Percentiles rank a stretch among this genome's conserved stretches.
Evolutionary conservation across 2,113 vertebrate genomes (phyloP).

Genomic region (Malaclemys terrapin): DNA sequence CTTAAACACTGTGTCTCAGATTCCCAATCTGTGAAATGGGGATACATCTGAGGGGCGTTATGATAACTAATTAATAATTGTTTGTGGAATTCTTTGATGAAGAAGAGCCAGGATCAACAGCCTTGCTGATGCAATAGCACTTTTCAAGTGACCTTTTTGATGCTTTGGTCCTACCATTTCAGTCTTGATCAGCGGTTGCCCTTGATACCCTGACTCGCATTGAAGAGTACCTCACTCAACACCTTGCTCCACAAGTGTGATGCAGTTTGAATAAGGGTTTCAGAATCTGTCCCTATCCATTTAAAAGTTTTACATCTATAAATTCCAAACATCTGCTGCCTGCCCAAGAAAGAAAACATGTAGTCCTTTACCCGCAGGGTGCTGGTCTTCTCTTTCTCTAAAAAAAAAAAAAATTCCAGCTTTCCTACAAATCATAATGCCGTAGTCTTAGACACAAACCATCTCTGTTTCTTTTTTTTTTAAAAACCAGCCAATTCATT

Average conservation of each 20-base stretch:
- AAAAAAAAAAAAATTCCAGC: not conserved
- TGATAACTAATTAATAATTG: no score
- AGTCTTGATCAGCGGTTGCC: not conserved
- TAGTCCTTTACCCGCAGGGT: not conserved
- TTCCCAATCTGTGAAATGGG: not conserved
- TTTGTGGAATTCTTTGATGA: not conserved
- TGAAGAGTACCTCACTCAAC: not conserved
- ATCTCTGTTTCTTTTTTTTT: not conserved
- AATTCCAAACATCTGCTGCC: not conserved
- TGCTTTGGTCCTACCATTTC: not conserved
- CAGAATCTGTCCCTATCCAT: not conserved
- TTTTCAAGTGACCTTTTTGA: not conserved
- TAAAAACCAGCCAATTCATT: conserved; percentile 61
- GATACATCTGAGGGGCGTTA: not conserved
- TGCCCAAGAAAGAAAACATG: not conserved
- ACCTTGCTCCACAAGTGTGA: not conserved
- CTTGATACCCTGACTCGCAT: not conserved
- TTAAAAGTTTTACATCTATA: not conserved
- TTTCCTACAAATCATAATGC: not conserved
- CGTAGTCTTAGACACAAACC: conserved; percentile 36
- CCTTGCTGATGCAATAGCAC: not conserved
- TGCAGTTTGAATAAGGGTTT: not conserved
- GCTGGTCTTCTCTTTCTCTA: not conserved
- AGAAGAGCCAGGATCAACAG: not conserved
- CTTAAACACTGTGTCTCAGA: not conserved